Evolutionary conservation across 2,888 invertebrate genomes (phyloP), one percentile per base, ranked within the genome.

Genomic region (Orthonychiurus folsomi): DNA sequence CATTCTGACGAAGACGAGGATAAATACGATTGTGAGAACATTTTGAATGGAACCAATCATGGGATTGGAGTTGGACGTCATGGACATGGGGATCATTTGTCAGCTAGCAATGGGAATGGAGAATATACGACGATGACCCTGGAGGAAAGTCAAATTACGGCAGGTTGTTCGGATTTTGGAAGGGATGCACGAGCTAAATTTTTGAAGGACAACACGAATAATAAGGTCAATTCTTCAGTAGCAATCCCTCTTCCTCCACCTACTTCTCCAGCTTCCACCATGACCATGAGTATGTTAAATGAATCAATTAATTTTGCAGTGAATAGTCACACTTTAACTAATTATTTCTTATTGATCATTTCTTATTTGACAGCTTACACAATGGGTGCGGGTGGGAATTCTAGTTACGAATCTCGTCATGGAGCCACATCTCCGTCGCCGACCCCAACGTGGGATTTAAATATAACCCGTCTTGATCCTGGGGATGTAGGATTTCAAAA

Each of bases 401-500:
- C 52, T 12, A 21, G 12, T 20, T 52, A 52, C 20, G 21, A 21
- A 52, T 21, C 20, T 9, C 5, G 21, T 12, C 3, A 52, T 52
- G 48, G 15, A 48, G 48, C n/a, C 48, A 48, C n/a, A n/a, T 23
- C 52, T 52, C 20, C 52, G 5, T 23, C 20, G n/a, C 20, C 20
- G 9, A 21, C 52, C 5, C 20, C 21, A 9, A 12, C 5, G 5
- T 52, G 52, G 52, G 24, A 21, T 5, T 63, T 59, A 3, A 57
- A 9, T 37, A 63, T 54, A 56, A 37, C 12, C 27, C 62, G 65
- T 60, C 57, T 68, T 62, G 15, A 59, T 59, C 68, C 72, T 57
- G 65, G 70, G 73, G 80, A 81, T 53, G 82, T 83, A 71, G 82
- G 82, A 28, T 77, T 82, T 61, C 76, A 77, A 15, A 82, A 82